A percentile compares a stretch with the other conserved stretches of the same genome.
Conservation (phyloP, 2,113 vertebrate genomes). For the Axis porcinus region DNA sequence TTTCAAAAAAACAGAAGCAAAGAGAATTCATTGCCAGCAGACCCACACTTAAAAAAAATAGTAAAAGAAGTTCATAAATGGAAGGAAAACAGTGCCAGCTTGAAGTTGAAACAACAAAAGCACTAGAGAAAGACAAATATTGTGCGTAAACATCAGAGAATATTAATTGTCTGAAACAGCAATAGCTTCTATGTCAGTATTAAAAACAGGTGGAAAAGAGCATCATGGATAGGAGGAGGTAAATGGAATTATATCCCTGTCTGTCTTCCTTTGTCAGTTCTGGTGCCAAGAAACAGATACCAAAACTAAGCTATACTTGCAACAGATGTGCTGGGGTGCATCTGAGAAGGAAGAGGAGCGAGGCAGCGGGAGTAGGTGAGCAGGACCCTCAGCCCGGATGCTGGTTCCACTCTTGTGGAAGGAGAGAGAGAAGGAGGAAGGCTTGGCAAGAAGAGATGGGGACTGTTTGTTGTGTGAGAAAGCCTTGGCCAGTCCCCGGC, state of each 20-base stretch:
- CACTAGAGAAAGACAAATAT: neutral
- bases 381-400: rapidly evolving
- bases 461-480: neutral
- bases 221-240: neutral
- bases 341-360: rapidly evolving
- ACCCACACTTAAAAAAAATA: neutral
- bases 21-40: neutral
- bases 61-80: rapidly evolving
- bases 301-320: neutral
- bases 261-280: neutral
- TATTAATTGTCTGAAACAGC: neutral
- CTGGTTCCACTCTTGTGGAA: no score
- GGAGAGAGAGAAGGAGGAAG: neutral
- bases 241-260: neutral
- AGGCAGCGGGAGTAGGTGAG: neutral
- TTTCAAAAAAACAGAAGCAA: neutral
- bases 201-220: neutral
- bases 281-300: neutral
- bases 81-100: neutral
- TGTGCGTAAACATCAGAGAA: neutral
- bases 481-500: neutral
- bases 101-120: neutral
- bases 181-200: neutral
- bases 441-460: no score
- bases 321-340: rapidly evolving